Evolutionary conservation across 1,140 invertebrate species (phyloP).

Genomic region (Panagrolaimus sp.): DNA sequence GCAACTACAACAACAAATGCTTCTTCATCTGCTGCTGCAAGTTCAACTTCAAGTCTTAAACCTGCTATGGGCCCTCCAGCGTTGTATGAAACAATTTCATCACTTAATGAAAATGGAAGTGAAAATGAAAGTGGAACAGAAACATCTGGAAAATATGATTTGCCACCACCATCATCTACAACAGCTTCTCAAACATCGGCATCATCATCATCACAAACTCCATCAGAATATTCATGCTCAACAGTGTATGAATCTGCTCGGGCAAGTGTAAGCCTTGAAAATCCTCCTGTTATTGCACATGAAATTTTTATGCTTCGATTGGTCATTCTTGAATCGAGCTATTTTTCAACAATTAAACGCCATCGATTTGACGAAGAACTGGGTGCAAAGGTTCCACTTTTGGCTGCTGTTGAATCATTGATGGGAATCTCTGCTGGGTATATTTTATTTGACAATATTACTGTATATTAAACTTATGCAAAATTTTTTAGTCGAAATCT

Average conservation of each 20-base stretch:
- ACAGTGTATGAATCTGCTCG: no score
- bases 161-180: not conserved
- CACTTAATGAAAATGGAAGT: no score
- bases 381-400: not conserved
- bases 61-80: not conserved
- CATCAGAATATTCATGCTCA: not conserved
- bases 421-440: constrained; percentile 2
- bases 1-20: not conserved
- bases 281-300: no score
- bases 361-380: constrained; percentile 11
- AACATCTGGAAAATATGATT: no score
- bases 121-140: no score
- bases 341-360: constrained; percentile 8
- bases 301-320: not conserved
- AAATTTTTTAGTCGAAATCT: constrained; percentile 42
- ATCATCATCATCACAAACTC: not conserved
- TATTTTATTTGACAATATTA: not conserved
- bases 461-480: not conserved
- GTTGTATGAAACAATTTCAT: no score
- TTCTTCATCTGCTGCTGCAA: not conserved
- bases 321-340: not conserved
- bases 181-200: not conserved
- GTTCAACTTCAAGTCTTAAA: no score
- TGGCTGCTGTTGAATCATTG: constrained; percentile 8
- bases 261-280: no score